Conservation (phyloP, 1,140 invertebrate species). For the Drosophila gunungcola region DNA sequence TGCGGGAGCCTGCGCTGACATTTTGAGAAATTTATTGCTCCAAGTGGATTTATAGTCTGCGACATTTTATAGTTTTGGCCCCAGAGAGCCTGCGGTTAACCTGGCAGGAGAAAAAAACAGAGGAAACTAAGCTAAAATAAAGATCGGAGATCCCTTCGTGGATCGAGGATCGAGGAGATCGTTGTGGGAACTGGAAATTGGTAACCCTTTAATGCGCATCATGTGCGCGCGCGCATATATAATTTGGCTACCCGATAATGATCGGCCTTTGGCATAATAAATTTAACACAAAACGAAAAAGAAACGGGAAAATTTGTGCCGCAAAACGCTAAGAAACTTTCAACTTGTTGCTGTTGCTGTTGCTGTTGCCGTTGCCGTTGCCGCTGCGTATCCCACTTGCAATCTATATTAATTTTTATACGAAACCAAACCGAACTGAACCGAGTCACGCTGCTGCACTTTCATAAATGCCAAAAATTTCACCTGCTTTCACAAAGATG, state of each 20-base stretch:
- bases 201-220: conserved; percentile 74
- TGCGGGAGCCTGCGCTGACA: conserved; percentile 83
- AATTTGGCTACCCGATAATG: conserved; percentile 84
- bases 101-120: conserved; percentile 13
- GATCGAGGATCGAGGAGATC: conserved; percentile 19
- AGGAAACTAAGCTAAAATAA: not conserved
- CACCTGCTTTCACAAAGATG: conserved; percentile 84
- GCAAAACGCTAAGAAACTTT: conserved; percentile 67
- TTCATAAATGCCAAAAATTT: conserved; percentile 84
- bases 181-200: conserved; percentile 44
- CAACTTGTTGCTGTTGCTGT: conserved; percentile 45
- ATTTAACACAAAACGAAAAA: conserved; percentile 64
- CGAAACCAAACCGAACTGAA: conserved; percentile 27
- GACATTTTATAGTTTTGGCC: conserved; percentile 81
- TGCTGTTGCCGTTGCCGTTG: conserved; percentile 20
- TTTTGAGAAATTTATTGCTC: conserved; percentile 83
- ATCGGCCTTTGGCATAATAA: conserved; percentile 84
- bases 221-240: conserved; percentile 83
- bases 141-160: conserved; percentile 23
- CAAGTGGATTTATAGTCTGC: conserved; percentile 83
- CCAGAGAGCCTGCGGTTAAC: conserved; percentile 59
- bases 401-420: conserved; percentile 84
- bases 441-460: conserved; percentile 77
- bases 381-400: conserved; percentile 69
- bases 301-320: conserved; percentile 42